Conservation (phyloP, 2,888 invertebrate genomes). For the Ophion ventricosus region DNA sequence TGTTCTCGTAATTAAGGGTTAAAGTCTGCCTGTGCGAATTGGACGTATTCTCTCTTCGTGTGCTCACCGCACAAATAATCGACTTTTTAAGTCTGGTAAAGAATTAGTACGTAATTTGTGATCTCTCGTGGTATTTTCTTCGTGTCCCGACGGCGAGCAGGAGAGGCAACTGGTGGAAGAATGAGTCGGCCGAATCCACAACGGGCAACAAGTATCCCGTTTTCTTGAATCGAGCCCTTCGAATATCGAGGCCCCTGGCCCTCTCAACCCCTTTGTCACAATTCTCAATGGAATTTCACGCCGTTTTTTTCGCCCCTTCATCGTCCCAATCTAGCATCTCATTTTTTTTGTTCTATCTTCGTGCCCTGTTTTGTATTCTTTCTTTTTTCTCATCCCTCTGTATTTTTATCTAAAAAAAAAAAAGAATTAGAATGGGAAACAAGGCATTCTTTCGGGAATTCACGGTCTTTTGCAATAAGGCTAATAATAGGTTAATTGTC, state of each 20-base stretch:
- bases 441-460: neutral
- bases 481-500: neutral
- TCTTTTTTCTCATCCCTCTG: neutral
- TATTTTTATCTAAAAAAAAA: neutral
- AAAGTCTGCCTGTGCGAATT: neutral
- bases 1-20: too few species aligned
- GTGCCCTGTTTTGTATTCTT: neutral
- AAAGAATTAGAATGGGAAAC: neutral
- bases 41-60: neutral
- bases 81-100: neutral
- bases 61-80: neutral
- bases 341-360: neutral
- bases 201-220: slow-evolving; percentile 54
- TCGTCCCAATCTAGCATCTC: slow-evolving; percentile 11
- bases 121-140: slow-evolving; percentile 20
- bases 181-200: slow-evolving; percentile 42
- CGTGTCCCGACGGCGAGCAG: neutral
- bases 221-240: slow-evolving; percentile 51
- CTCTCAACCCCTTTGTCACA: slow-evolving; percentile 46
- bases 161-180: slow-evolving; percentile 55
- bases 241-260: slow-evolving; percentile 47
- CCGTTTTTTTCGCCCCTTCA: slow-evolving; percentile 32
- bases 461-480: neutral
- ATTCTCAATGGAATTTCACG: slow-evolving; percentile 50
- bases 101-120: slow-evolving; percentile 3